Evolutionary conservation across 1,140 invertebrate species (phyloP).

Genomic region (Plectus sambesii): DNA sequence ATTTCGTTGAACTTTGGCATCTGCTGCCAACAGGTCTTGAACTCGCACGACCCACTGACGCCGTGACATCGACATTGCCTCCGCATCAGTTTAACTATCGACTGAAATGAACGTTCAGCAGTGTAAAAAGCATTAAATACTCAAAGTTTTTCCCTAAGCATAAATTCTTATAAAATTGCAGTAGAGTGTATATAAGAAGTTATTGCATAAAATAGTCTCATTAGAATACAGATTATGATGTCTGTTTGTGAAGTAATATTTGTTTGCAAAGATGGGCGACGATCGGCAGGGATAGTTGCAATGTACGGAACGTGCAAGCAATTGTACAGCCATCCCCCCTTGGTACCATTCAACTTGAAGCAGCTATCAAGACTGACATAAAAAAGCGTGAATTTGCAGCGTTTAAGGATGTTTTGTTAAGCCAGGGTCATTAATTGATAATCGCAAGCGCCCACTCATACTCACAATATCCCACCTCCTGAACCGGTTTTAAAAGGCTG

Average conservation of each 20-base stretch:
- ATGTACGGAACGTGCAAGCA: too few species aligned
- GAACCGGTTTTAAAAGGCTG: neutral
- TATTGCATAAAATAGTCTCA: conserved; percentile 2
- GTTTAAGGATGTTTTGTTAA: neutral
- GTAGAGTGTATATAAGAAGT: too few species aligned
- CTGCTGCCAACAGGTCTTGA: conserved; percentile 57
- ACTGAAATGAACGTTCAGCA: conserved; percentile 13
- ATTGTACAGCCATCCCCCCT: too few species aligned
- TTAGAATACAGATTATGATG: neutral
- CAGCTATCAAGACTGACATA: neutral
- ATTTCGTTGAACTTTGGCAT: conserved; percentile 46
- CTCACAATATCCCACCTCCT: neutral
- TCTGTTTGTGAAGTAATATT: too few species aligned
- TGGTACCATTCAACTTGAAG: neutral
- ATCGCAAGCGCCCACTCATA: neutral
- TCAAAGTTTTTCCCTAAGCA: neutral
- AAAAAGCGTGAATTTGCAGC: neutral
- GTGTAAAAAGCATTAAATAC: neutral
- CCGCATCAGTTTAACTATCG: conserved; percentile 50
- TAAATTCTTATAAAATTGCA: too few species aligned
- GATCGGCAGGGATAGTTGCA: too few species aligned
- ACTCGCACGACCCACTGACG: conserved; percentile 56
- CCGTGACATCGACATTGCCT: conserved; percentile 56
- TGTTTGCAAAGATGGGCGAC: too few species aligned
- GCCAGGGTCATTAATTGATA: neutral